A percentile compares a stretch with the other conserved stretches of the same genome.
Evolutionary conservation across 2,113 vertebrate genomes (phyloP).

Genomic region (Nansenia antarctica): DNA sequence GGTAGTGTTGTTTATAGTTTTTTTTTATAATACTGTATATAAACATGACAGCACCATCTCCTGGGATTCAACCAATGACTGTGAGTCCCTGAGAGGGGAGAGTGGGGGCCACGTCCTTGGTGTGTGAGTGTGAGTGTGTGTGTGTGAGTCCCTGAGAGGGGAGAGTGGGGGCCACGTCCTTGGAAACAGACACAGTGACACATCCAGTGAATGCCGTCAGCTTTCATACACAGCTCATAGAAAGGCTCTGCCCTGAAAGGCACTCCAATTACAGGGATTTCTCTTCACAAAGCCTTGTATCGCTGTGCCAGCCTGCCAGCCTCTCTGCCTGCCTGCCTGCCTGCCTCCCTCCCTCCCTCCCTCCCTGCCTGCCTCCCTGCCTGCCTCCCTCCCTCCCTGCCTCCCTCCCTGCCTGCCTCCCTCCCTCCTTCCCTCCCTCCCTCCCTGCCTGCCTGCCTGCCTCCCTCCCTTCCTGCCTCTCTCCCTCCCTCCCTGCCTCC

Average conservation of each 20-base stretch:
- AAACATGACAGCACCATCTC: too few relatives aligned
- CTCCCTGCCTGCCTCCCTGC: neutral
- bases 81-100: conserved; percentile 5
- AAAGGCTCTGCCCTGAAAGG: conserved; percentile 47
- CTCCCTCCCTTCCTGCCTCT: too few relatives aligned
- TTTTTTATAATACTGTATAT: too few relatives aligned
- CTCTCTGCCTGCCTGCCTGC: neutral
- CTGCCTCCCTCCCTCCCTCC: too few relatives aligned
- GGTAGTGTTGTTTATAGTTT: too few relatives aligned
- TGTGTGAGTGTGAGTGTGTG: too few relatives aligned
- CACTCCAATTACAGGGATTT: conserved; percentile 52
- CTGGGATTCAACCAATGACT: too few relatives aligned
- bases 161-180: conserved; percentile 9
- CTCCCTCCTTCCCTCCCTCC: too few relatives aligned
- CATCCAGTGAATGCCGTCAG: conserved; percentile 44
- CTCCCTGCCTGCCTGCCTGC: too few relatives aligned
- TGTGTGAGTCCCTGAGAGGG: conserved; percentile 7
- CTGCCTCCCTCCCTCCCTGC: too few relatives aligned
- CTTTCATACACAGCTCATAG: conserved; percentile 44
- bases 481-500: too few relatives aligned
- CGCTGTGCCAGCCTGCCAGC: conserved; percentile 23
- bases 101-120: conserved; percentile 9
- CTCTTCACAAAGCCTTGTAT: conserved; percentile 34
- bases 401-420: too few relatives aligned
- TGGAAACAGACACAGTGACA: conserved; percentile 17